phyloP scores from a whole-genome alignment of 35 echinoderm and acorn worm genomes.

The Heliocidaris tuberculata region DNA sequence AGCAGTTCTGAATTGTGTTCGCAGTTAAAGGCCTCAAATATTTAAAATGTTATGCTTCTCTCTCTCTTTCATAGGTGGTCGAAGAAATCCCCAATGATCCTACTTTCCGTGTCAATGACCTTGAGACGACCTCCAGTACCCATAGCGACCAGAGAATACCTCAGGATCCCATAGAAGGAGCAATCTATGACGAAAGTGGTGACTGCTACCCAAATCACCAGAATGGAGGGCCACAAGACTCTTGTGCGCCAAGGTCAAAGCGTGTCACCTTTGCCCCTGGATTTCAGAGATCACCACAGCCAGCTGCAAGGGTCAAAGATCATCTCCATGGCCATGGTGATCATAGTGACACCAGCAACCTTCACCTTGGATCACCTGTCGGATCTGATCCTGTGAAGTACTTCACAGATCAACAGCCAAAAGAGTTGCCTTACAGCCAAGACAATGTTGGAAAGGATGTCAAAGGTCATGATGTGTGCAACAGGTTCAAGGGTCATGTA shows the following conservation, averaged over 20 bases:
- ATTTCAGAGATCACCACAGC: background rate
- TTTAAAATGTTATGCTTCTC: no score
- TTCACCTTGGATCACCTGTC: background rate
- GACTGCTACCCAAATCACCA: background rate
- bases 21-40: no score
- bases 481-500: background rate
- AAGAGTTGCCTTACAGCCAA: background rate
- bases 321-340: background rate
- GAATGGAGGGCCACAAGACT: background rate
- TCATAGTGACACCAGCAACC: background rate
- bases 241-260: constrained; percentile 50
- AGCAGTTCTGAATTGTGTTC: no score
- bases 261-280: constrained; percentile 54
- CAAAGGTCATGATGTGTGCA: background rate
- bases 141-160: constrained; percentile 46
- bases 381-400: background rate
- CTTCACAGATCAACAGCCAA: background rate
- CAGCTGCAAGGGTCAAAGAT: background rate
- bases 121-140: background rate
- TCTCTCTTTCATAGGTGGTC: background rate
- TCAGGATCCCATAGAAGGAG: constrained; percentile 62
- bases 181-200: constrained; percentile 42
- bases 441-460: background rate
- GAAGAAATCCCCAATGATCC: background rate
- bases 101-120: background rate